phyloP scores from a whole-genome alignment of 2,113 vertebrate species.

The Apodemus sylvaticus region DNA sequence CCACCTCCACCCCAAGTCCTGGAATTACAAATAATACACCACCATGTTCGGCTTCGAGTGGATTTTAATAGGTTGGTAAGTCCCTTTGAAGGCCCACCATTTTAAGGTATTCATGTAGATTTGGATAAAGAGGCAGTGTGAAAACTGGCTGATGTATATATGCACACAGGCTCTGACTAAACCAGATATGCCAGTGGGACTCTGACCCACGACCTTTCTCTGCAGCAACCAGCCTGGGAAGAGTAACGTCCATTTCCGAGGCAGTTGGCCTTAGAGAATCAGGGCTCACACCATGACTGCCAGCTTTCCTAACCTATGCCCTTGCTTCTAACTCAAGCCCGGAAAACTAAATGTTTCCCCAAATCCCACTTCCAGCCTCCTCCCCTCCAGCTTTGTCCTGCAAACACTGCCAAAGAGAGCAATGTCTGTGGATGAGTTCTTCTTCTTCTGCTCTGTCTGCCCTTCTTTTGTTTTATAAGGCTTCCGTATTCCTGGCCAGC shows the following conservation, averaged over 20 bases:
- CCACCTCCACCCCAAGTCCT: background rate
- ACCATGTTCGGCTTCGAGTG: background rate
- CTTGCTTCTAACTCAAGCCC: constrained; percentile 8
- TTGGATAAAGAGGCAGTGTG: background rate
- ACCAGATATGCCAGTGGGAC: background rate
- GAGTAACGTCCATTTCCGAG: background rate
- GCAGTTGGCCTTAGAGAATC: background rate
- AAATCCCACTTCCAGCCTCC: background rate
- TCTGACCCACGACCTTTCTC: background rate
- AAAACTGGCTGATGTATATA: background rate
- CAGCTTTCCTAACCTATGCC: background rate
- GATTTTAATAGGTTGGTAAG: constrained; percentile 19
- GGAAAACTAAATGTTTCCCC: background rate
- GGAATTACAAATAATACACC: background rate
- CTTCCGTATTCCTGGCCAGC: background rate
- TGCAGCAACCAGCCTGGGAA: background rate
- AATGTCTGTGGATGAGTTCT: background rate
- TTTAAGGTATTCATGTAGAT: background rate
- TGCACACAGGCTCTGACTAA: background rate
- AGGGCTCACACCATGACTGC: background rate
- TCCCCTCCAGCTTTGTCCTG: too few relatives aligned
- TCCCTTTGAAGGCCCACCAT: background rate
- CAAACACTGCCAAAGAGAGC: background rate
- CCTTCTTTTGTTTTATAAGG: background rate
- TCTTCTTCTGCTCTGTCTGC: background rate